A percentile compares a stretch with the other conserved stretches of the same genome.
Evolutionary conservation across 2,797 vertebrate genomes (phyloP).

Genomic region (Chelon labrosus): DNA sequence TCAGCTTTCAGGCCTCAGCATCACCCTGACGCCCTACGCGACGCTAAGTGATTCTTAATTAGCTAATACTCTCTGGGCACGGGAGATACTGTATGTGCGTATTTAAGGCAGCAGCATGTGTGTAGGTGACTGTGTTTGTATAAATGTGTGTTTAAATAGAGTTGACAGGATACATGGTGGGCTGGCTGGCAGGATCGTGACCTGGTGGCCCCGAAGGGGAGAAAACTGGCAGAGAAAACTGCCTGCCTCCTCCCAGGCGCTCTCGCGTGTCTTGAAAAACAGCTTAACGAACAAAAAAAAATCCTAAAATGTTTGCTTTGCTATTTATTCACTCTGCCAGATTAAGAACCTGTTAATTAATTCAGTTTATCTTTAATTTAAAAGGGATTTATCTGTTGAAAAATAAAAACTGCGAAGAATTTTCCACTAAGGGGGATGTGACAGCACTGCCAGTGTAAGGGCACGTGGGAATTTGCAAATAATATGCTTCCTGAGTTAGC

Average conservation of each 20-base stretch:
- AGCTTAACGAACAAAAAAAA: conserved; percentile 26
- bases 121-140: conserved; percentile 36
- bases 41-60: conserved; percentile 66
- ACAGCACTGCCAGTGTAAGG: conserved; percentile 2
- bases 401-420: conserved; percentile 10
- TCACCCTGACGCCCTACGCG: conserved; percentile 1
- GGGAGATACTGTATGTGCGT: conserved; percentile 35
- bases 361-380: conserved; percentile 13
- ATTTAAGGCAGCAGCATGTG: conserved; percentile 23
- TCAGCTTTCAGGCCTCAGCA: conserved; percentile 22
- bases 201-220: conserved; percentile 47
- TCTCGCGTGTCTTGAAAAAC: conserved; percentile 12
- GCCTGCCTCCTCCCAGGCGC: conserved; percentile 1
- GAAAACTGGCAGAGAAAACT: conserved; percentile 41
- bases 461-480: conserved; percentile 32
- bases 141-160: conserved; percentile 44
- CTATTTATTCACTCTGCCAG: neutral
- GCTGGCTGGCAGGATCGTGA: conserved; percentile 63
- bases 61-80: conserved; percentile 46
- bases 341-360: conserved; percentile 1
- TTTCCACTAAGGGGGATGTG: conserved; percentile 23
- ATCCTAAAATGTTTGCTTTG: neutral
- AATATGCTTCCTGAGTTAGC: conserved; percentile 27
- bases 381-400: conserved; percentile 6
- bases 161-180: conserved; percentile 65